Conservation (phyloP, 2,888 invertebrate genomes). For the Eurytoma adleriae region DNA sequence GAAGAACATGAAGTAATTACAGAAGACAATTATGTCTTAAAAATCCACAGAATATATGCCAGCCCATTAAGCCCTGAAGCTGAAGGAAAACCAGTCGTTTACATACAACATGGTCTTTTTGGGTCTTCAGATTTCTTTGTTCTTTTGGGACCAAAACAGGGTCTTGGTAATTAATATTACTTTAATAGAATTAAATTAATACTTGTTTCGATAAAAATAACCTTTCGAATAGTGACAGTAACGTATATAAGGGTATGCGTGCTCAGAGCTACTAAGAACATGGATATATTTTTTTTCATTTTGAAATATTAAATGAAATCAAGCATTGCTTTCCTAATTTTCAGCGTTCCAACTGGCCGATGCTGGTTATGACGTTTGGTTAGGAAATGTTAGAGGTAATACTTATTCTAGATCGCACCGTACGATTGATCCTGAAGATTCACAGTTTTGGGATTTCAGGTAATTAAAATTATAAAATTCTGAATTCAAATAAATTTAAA, state of each 20-base stretch:
- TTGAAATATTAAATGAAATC: background rate
- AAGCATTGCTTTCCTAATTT: background rate
- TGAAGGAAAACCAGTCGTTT: slow-evolving; percentile 23
- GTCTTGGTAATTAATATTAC: slow-evolving; percentile 6
- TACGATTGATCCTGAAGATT: background rate
- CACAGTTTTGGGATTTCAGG: slow-evolving; percentile 21
- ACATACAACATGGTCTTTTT: slow-evolving; percentile 9
- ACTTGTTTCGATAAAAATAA: background rate
- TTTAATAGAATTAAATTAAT: too few species aligned
- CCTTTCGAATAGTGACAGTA: too few species aligned
- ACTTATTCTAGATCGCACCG: slow-evolving; percentile 12
- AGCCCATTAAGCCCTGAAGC: background rate
- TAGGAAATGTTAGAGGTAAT: slow-evolving; percentile 35
- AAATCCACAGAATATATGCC: slow-evolving; percentile 15
- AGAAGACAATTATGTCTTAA: slow-evolving; percentile 12
- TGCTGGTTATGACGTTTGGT: slow-evolving; percentile 31
- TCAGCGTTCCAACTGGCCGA: slow-evolving; percentile 19
- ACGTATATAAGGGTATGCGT: too few species aligned
- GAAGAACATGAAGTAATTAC: slow-evolving; percentile 1
- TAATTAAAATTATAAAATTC: background rate
- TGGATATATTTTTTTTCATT: too few species aligned
- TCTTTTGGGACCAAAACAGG: background rate
- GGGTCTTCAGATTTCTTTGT: slow-evolving; percentile 1
- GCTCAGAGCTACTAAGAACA: too few species aligned
- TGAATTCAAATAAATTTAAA: background rate